Conservation (phyloP, 2,113 vertebrate species). For the Jaculus jaculus region DNA sequence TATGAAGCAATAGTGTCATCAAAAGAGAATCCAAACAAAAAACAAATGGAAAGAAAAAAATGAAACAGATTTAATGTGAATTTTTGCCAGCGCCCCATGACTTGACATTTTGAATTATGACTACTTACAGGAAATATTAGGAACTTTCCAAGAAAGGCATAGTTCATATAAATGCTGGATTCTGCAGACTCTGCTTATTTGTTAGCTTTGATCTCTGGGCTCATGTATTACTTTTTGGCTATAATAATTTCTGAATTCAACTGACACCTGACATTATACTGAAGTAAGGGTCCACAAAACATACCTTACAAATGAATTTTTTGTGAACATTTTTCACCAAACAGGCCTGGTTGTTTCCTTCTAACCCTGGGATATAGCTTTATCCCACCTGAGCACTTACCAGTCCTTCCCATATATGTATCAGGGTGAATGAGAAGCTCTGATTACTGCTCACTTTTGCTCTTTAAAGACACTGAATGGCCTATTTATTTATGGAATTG, state of each 20-base stretch:
- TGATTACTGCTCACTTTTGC: background rate
- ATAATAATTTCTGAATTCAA: conserved; percentile 40
- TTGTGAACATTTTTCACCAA: background rate
- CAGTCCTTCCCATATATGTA: background rate
- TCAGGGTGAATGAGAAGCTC: background rate
- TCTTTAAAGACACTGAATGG: background rate
- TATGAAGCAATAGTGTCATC: conserved; percentile 69
- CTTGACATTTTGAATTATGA: conserved; percentile 71
- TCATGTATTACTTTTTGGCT: conserved; percentile 18
- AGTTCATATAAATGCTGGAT: conserved; percentile 48
- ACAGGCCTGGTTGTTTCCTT: background rate
- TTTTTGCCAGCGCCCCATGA: conserved; percentile 67
- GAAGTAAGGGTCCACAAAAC: conserved; percentile 33
- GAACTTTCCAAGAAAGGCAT: conserved; percentile 72
- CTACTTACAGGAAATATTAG: conserved; percentile 69
- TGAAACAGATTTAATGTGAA: conserved; percentile 59
- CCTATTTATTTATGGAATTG: background rate
- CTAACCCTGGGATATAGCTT: background rate
- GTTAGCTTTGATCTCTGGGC: conserved; percentile 35
- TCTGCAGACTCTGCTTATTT: conserved; percentile 55
- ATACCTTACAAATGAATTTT: background rate
- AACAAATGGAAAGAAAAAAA: conserved; percentile 71
- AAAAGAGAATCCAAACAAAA: conserved; percentile 76
- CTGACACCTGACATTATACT: background rate
- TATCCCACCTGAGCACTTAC: background rate